phyloP scores from a whole-genome alignment of 2,888 invertebrate species.

The Dasysyrphus tricinctus region DNA sequence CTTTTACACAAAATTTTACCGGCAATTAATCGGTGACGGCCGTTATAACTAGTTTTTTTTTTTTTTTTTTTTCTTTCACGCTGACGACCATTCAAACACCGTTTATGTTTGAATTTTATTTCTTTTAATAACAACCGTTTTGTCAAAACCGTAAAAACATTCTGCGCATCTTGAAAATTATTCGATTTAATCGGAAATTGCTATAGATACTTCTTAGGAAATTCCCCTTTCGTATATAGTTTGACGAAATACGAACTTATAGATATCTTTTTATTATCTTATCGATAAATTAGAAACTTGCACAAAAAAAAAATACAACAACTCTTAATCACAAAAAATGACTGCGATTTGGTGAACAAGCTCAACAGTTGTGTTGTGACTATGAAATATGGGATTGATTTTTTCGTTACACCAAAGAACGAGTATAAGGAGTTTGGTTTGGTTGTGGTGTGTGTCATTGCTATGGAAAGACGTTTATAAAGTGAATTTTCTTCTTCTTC shows the following conservation, averaged over 20 bases:
- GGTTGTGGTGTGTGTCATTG: slow-evolving; percentile 52
- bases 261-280: slow-evolving; percentile 51
- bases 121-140: slow-evolving; percentile 42
- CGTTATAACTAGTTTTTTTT: slow-evolving; percentile 46
- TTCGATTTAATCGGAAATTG: slow-evolving; percentile 46
- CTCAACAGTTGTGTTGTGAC: slow-evolving; percentile 34
- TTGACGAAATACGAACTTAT: not conserved
- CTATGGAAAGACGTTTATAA: slow-evolving; percentile 53
- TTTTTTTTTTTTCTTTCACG: slow-evolving; percentile 5
- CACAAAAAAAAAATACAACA: not conserved
- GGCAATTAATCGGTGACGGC: slow-evolving; percentile 58
- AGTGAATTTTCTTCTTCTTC: slow-evolving; percentile 34
- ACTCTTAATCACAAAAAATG: slow-evolving; percentile 40
- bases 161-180: slow-evolving; percentile 52
- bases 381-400: slow-evolving; percentile 13
- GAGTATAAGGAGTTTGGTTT: slow-evolving; percentile 9
- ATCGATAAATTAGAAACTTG: slow-evolving; percentile 31
- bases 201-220: not conserved
- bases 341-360: slow-evolving; percentile 44
- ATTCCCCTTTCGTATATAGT: not conserved
- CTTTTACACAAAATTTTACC: slow-evolving; percentile 40
- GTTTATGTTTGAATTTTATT: slow-evolving; percentile 6
- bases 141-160: slow-evolving; percentile 36
- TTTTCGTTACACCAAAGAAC: slow-evolving; percentile 28
- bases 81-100: not conserved